Evolutionary conservation across 2,888 invertebrate genomes (phyloP), one percentile per base, ranked within the genome.

Genomic region (Agrilus cyanescens): DNA sequence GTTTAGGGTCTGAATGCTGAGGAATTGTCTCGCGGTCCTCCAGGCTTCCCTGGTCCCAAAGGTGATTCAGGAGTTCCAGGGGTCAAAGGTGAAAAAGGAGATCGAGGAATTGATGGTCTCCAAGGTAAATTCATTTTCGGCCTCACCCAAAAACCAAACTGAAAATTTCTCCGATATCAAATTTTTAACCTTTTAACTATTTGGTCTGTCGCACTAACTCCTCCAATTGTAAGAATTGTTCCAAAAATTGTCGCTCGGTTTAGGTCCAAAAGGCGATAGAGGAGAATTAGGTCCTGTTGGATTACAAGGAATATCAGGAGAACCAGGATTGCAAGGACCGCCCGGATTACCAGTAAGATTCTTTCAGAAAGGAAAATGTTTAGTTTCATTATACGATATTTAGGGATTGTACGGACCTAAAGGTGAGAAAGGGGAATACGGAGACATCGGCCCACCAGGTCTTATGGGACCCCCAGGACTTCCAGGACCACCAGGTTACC

Each of bases 401-500:
- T 67, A 85, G 75, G 91, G 91, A 38, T 78, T 80, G 58, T 74
- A 80, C 54, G 93, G 93, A 14, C 83, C 85, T 4, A 88, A 88
- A 59, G 94, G 94, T 37, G 85, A 84, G 52, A 85, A 86, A 59
- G 90, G 90, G 42, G 86, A 86, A 60, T 85, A 83, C 62, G 91
- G 93, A 8, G 89, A 90, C 62, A 89, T 91, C 65, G 93, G 93
- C 36, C 88, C 89, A 7, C 89, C 94, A 10, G 94, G 95, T 46
- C 76, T 91, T 58, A 87, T 94, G 81, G 94, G 94, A 52, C 90
- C 93, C 29, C 93, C 94, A 12, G 93, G 91, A 15, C 65, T 84
- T 51, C 82, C 82, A 7, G 83, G 83, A 42, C 84, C 83, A 30
- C 83, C 83, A 53, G 90, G 90, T 3, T 89, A 89, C 68, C 89